Evolutionary conservation across 2,888 invertebrate genomes (phyloP).

Genomic region (Cotesia congregata): DNA sequence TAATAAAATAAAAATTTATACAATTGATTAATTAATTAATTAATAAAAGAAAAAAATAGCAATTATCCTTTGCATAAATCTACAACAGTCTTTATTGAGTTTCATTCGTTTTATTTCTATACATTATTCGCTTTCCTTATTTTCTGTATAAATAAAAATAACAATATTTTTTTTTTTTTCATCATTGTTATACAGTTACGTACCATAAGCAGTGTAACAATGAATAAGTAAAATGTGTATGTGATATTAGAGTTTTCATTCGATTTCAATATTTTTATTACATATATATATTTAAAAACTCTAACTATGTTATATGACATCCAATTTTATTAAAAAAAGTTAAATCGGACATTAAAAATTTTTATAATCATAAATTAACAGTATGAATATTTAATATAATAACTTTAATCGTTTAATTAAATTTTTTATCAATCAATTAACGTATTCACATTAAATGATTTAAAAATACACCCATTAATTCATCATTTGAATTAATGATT

Average conservation of each 20-base stretch:
- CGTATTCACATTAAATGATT: slow-evolving; percentile 1
- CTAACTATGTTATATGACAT: not conserved
- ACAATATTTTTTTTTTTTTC: slow-evolving; percentile 59
- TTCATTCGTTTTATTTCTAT: slow-evolving; percentile 58
- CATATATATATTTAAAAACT: slow-evolving; percentile 11
- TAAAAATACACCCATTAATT: not conserved
- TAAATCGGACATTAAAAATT: slow-evolving; percentile 9
- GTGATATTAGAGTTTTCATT: slow-evolving; percentile 44
- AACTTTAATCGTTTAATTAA: not conserved
- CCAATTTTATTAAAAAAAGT: not conserved
- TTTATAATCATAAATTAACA: not conserved
- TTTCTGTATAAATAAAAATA: slow-evolving; percentile 65
- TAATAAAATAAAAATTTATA: slow-evolving; percentile 18
- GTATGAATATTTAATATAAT: not conserved
- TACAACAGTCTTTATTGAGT: slow-evolving; percentile 69
- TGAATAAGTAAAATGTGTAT: slow-evolving; percentile 59
- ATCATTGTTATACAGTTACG: slow-evolving; percentile 62
- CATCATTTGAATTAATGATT: not conserved
- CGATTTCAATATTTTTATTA: slow-evolving; percentile 23
- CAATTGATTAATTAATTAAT: not conserved
- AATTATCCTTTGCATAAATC: slow-evolving; percentile 53
- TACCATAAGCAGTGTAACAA: slow-evolving; percentile 62
- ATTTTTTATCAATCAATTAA: not conserved
- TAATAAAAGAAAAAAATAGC: slow-evolving; percentile 18
- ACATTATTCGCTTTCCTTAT: slow-evolving; percentile 52